These are phyloP conservation scores for Rhamnusium bicolor DNA, from an alignment of 2,888 invertebrate genomes.

Conservation along the genomic window DNA sequence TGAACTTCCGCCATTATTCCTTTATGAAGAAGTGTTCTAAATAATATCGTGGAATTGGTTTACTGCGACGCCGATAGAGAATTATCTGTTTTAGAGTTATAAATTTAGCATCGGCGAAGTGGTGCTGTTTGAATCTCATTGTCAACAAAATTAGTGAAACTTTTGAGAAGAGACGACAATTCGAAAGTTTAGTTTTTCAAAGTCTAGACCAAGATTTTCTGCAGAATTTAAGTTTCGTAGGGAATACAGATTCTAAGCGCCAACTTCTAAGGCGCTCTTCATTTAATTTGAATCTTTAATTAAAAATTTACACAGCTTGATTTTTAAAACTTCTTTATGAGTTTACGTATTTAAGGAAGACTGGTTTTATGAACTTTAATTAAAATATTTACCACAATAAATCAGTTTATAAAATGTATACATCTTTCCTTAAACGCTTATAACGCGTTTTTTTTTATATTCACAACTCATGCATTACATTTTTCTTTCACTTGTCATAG, in stretches of 20 bases:
- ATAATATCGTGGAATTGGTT: conserved; percentile 1
- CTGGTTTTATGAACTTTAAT: conserved; percentile 3
- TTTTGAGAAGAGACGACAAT: conserved; percentile 36
- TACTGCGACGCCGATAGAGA: conserved; percentile 5
- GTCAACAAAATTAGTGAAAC: conserved; percentile 41
- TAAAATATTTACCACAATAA: conserved; percentile 13
- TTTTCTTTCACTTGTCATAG: no score
- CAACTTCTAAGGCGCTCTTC: conserved; percentile 36
- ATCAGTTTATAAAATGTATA: conserved; percentile 16
- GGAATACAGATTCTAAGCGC: not conserved
- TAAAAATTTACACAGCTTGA: conserved; percentile 49
- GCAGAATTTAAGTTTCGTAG: conserved; percentile 24
- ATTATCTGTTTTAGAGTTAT: conserved; percentile 26
- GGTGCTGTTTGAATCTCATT: conserved; percentile 32
- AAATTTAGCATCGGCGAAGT: conserved; percentile 24
- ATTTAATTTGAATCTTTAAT: conserved; percentile 53
- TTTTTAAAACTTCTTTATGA: conserved; percentile 5
- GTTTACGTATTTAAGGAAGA: not conserved
- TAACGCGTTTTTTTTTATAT: no score
- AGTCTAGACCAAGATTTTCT: conserved; percentile 32
- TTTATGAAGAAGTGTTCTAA: not conserved
- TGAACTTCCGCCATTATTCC: not conserved
- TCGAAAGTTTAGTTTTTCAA: conserved; percentile 38
- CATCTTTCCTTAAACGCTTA: not conserved
- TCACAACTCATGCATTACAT: no score